phyloP scores from a whole-genome alignment of 2,113 vertebrate species.

The Cheirogaleus medius region DNA sequence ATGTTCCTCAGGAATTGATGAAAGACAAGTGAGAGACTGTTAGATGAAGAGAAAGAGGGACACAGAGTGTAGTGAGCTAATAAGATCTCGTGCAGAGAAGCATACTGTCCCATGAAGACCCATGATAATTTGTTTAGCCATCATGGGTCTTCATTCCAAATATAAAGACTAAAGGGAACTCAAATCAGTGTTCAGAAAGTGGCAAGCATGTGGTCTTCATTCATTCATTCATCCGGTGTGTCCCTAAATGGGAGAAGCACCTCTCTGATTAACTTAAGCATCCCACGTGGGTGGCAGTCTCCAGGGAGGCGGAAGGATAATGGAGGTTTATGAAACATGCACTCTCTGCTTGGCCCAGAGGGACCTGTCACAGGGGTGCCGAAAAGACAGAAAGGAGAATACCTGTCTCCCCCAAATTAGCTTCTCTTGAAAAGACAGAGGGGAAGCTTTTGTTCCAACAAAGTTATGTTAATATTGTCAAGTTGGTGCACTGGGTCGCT shows the following conservation, averaged over 20 bases:
- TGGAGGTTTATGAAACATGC: neutral
- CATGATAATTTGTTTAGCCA: neutral
- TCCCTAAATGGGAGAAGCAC: neutral
- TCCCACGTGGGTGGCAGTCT: neutral
- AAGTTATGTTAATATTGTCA: constrained; percentile 68
- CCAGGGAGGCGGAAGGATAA: neutral
- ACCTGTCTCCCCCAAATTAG: constrained; percentile 27
- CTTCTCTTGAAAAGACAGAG: constrained; percentile 53
- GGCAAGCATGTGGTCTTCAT: neutral
- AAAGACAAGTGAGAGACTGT: neutral
- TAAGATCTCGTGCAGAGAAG: neutral
- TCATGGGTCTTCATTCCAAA: neutral
- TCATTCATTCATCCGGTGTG: neutral
- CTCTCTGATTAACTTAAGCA: neutral
- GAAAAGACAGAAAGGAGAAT: constrained; percentile 1
- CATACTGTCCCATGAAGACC: neutral
- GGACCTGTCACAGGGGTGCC: neutral
- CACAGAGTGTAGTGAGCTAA: neutral
- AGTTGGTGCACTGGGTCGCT: constrained; percentile 52
- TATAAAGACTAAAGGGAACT: neutral
- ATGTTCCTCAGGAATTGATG: neutral
- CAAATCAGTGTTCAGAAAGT: neutral
- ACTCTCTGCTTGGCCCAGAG: neutral
- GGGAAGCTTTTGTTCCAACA: constrained; percentile 60
- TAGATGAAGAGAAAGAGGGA: neutral